Base-by-base conservation (phyloP, 2,797 vertebrate genomes). In the Sebastes oblongus region DNA sequence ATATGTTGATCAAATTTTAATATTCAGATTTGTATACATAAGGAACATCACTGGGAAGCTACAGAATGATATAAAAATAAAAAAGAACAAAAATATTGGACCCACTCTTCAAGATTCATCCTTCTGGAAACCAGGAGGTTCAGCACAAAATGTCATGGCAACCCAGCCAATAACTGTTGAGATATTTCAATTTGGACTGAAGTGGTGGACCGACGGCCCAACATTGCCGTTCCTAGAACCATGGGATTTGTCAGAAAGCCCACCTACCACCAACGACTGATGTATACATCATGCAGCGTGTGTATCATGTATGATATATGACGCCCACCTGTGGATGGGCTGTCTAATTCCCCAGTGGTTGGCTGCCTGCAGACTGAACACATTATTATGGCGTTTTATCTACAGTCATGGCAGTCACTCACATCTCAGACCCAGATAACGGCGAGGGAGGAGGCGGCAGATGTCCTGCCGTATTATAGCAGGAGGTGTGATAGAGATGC, bases 281-380 rank as follows among this genome's bases (percentile, higher is more conserved):
- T 56, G 64, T 29, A 36, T 62, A 16, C 7, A 54, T 54, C n/a
- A 54, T 2, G 0, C 46, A 50, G 46, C 46, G 7, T 50, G 18
- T 50, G 18, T 20, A 20, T 50, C 24, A 54, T 59, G 71, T 20
- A 36, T 27, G 66, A 70, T 59, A 36, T 60, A 74, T 59, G 78
- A 64, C 13, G 13, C 67, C 20, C 62, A 81, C 56, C 71, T 81
- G 78, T 83, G 56, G 62, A 67, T 68, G 27, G 10, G 64, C 69
- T 60, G n/a, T 25, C 55, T 56, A 42, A 70, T 25, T 34, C 64
- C 42, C 16, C 68, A 52, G 71, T 22, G 52, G 34, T 20, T 66
- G 59, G 62, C 82, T 70, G 77, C 36, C 58, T 78, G 68, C 78
- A 86, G 72, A 76, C 70, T 77, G 25, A 81, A 82, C 81, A 79